Percentiles rank a stretch among this genome's conserved stretches.
phyloP scores from a whole-genome alignment of 2,888 invertebrate genomes.

The Gastracanthus pulcherrimus region DNA sequence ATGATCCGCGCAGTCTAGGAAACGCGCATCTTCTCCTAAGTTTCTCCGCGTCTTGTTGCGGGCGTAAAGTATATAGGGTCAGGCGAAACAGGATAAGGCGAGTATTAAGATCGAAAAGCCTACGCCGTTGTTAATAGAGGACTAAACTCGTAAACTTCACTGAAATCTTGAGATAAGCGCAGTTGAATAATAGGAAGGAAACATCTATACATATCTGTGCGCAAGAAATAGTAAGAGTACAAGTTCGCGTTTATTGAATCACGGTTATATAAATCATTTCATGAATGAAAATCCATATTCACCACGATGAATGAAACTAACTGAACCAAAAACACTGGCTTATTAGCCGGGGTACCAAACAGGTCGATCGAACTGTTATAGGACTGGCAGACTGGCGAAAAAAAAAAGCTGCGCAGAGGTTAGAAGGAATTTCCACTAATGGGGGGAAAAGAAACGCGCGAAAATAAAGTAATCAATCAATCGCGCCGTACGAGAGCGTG shows the following conservation, averaged over 20 bases:
- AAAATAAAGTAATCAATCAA: slow-evolving; percentile 54
- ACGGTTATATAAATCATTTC: not conserved
- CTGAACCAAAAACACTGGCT: not conserved
- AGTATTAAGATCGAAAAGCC: too few species aligned
- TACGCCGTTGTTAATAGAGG: too few species aligned
- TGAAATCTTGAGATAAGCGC: too few species aligned
- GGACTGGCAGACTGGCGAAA: too few species aligned
- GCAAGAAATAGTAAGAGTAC: too few species aligned
- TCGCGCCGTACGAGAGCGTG: slow-evolving; percentile 10
- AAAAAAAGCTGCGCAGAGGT: not conserved
- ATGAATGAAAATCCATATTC: not conserved
- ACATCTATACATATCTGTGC: not conserved
- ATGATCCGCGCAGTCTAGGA: not conserved
- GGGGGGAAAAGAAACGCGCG: slow-evolving; percentile 20
- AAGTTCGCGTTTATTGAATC: too few species aligned
- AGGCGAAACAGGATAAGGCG: too few species aligned
- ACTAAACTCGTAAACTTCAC: too few species aligned
- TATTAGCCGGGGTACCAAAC: not conserved
- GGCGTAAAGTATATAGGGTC: too few species aligned
- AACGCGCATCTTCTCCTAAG: not conserved
- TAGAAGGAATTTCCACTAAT: slow-evolving; percentile 25
- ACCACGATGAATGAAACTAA: not conserved
- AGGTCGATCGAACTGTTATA: not conserved
- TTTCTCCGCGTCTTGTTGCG: too few species aligned
- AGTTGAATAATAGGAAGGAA: too few species aligned